Evolutionary conservation across 2,113 vertebrate genomes (phyloP).

Genomic region (Aegotheles bennettii): DNA sequence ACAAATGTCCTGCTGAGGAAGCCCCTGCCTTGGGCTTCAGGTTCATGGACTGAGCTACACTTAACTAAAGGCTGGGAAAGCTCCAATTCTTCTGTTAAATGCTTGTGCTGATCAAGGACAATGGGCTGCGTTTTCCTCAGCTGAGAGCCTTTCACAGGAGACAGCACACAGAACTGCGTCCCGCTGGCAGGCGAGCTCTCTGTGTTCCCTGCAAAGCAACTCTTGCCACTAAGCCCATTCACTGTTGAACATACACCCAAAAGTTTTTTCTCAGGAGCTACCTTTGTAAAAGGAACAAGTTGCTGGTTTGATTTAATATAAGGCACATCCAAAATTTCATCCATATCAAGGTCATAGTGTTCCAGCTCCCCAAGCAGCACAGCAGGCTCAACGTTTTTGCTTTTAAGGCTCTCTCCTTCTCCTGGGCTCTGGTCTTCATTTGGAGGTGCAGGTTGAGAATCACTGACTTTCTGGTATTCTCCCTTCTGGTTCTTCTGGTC

Average conservation of each 20-base stretch:
- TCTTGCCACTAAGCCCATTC: constrained; percentile 75
- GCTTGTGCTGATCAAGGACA: constrained; percentile 81
- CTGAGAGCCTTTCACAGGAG: constrained; percentile 89
- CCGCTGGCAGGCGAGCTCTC: constrained; percentile 70
- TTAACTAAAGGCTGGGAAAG: constrained; percentile 71
- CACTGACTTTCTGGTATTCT: constrained; percentile 76
- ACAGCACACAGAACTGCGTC: constrained; percentile 85
- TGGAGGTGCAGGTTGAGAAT: constrained; percentile 60
- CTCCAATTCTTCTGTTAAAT: constrained; percentile 70
- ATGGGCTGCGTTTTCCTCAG: constrained; percentile 82
- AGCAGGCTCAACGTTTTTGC: constrained; percentile 59
- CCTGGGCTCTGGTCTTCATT: constrained; percentile 56
- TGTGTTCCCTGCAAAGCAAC: constrained; percentile 63
- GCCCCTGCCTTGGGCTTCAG: constrained; percentile 75
- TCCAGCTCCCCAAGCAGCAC: constrained; percentile 88
- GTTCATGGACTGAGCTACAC: constrained; percentile 74
- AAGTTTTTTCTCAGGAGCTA: constrained; percentile 81
- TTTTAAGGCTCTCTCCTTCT: constrained; percentile 70
- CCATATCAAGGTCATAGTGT: constrained; percentile 98
- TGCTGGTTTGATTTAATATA: constrained; percentile 95
- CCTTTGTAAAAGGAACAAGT: constrained; percentile 82
- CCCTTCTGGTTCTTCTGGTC: constrained; percentile 76
- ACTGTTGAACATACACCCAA: constrained; percentile 63
- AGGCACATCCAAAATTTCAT: constrained; percentile 98
- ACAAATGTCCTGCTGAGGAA: constrained; percentile 78